These are phyloP conservation scores for Drymodes brunneopygia DNA, from an alignment of 2,113 vertebrate genomes.

Conservation along the genomic window DNA sequence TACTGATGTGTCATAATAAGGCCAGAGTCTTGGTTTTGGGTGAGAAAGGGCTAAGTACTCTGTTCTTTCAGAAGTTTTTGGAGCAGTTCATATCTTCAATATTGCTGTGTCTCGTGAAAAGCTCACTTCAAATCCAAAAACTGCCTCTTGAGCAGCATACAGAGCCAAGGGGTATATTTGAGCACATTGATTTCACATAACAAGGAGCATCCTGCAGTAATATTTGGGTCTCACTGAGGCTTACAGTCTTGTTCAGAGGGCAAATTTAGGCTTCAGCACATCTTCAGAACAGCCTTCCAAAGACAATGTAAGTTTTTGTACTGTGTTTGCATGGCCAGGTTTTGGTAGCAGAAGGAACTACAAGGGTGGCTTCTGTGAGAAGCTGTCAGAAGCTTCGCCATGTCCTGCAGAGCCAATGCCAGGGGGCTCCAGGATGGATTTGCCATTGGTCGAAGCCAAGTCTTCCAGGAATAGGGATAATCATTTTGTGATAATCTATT, in stretches of 20 bases:
- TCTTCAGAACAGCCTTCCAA: background rate
- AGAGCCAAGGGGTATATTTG: background rate
- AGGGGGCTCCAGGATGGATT: background rate
- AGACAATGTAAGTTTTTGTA: background rate
- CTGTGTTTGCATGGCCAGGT: background rate
- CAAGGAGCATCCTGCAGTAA: background rate
- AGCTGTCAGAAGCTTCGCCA: background rate
- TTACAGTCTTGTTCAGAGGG: background rate
- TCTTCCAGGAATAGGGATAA: background rate
- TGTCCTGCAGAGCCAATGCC: background rate
- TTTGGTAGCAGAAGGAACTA: fast-evolving
- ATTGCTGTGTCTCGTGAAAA: background rate
- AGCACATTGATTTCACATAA: background rate
- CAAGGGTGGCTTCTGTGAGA: background rate
- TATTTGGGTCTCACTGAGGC: background rate
- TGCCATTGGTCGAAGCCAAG: fast-evolving
- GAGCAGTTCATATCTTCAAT: background rate
- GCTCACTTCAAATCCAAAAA: background rate
- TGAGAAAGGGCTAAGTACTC: background rate
- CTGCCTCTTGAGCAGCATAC: background rate
- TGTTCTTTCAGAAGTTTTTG: background rate
- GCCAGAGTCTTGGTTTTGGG: background rate
- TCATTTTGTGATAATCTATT: too few species aligned
- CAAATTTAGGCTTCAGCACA: background rate
- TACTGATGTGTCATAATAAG: background rate